A percentile compares a stretch with the other conserved stretches of the same genome.
These are phyloP conservation scores for Drosophila cardini DNA, from an alignment of 1,140 invertebrate species.

Conservation along the genomic window DNA sequence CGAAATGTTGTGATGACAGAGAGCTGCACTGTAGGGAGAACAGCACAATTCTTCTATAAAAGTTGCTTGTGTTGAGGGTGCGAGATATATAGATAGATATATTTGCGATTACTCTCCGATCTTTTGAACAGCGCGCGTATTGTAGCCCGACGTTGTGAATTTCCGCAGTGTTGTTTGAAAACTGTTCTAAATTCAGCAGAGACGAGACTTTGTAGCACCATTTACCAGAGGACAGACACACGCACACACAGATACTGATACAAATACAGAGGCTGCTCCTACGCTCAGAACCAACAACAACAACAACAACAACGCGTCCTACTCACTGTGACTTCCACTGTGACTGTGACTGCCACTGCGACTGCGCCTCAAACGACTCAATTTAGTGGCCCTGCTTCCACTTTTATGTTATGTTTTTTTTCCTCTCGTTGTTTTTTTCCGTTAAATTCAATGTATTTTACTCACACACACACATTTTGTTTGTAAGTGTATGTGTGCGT, in stretches of 20 bases:
- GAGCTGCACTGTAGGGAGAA: slow-evolving; percentile 1
- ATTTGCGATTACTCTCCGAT: slow-evolving; percentile 26
- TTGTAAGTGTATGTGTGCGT: background rate
- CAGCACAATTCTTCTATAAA: slow-evolving; percentile 6
- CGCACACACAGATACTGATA: background rate
- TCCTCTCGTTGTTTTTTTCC: slow-evolving; percentile 51
- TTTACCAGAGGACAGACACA: slow-evolving; percentile 9
- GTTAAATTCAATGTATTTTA: slow-evolving; percentile 63
- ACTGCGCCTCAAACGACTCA: slow-evolving; percentile 68
- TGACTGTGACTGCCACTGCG: slow-evolving; percentile 76
- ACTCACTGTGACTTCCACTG: slow-evolving; percentile 61
- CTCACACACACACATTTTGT: too few relatives aligned
- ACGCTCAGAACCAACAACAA: slow-evolving; percentile 38
- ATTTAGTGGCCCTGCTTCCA: slow-evolving; percentile 66
- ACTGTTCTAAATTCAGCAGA: slow-evolving; percentile 70
- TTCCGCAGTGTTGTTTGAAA: slow-evolving; percentile 60
- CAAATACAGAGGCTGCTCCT: slow-evolving; percentile 39
- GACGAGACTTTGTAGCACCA: slow-evolving; percentile 23
- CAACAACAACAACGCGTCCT: slow-evolving; percentile 52
- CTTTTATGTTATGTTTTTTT: slow-evolving; percentile 22
- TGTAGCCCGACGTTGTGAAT: slow-evolving; percentile 37
- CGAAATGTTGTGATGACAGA: slow-evolving; percentile 5
- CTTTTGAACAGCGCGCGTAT: slow-evolving; percentile 24
- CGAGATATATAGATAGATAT: slow-evolving; percentile 11
- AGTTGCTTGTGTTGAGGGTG: slow-evolving; percentile 24